A percentile compares a stretch with the other conserved stretches of the same genome.
phyloP scores from a whole-genome alignment of 2,113 vertebrate genomes.

The Ranitomeya imitator region DNA sequence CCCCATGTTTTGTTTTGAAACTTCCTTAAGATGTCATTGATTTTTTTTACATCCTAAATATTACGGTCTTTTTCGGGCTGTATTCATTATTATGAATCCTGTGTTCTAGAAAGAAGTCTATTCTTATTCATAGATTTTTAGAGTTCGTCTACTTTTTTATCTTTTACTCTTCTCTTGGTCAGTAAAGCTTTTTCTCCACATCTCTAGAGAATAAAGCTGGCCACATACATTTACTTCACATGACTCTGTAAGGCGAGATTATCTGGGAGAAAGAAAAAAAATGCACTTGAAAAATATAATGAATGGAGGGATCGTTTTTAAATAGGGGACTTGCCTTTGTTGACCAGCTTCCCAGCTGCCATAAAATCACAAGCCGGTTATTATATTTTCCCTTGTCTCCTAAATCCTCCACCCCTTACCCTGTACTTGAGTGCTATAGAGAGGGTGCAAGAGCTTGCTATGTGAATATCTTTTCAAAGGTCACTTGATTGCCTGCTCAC shows the following conservation, averaged over 20 bases:
- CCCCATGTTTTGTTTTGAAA: too few relatives aligned
- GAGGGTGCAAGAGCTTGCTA: neutral
- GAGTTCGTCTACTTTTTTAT: neutral
- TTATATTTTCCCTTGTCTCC: constrained; percentile 44
- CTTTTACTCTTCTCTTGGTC: neutral
- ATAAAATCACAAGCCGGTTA: neutral
- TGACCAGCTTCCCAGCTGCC: neutral
- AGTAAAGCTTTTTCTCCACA: neutral
- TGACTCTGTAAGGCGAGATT: constrained; percentile 18
- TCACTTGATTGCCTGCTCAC: constrained; percentile 34
- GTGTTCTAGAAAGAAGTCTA: neutral
- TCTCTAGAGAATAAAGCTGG: neutral
- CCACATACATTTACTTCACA: constrained; percentile 58
- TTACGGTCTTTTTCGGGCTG: too few relatives aligned
- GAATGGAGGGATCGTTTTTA: constrained; percentile 28
- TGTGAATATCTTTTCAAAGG: constrained; percentile 29
- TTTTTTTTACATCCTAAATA: too few relatives aligned
- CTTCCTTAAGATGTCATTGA: too few relatives aligned
- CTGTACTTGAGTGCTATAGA: constrained; percentile 31
- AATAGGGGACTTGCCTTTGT: constrained; percentile 36
- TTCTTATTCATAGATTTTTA: neutral
- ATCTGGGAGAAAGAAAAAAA: neutral
- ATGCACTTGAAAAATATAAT: neutral
- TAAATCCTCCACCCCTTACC: neutral
- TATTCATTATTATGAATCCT: too few relatives aligned